These are phyloP conservation scores for Isotomurus palustris DNA, from an alignment of 2,888 invertebrate genomes.

Conservation along the genomic window DNA sequence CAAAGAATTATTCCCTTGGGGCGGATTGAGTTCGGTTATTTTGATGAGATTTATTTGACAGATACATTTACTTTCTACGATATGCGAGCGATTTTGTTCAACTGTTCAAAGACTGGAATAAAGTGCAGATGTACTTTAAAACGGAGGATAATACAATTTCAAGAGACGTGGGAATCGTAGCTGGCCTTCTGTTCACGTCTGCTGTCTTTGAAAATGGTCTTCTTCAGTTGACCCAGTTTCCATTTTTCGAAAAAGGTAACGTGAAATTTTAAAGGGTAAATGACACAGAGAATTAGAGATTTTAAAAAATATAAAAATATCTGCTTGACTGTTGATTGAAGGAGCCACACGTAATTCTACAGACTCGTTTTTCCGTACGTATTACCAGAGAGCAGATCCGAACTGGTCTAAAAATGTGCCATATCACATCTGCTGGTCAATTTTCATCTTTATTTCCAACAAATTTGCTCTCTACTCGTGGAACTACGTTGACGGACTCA, in stretches of 20 bases:
- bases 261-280: background rate
- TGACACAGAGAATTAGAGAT: too few species aligned
- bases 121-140: background rate
- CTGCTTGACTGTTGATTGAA: too few species aligned
- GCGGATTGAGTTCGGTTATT: background rate
- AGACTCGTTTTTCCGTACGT: background rate
- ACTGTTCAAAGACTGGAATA: background rate
- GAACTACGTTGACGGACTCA: background rate
- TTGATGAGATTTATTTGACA: background rate
- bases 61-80: background rate
- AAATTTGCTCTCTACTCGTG: background rate
- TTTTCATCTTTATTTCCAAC: background rate
- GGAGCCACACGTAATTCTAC: background rate
- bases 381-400: background rate
- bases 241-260: background rate
- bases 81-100: background rate
- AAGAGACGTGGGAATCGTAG: background rate
- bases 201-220: background rate
- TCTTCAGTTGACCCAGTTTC: background rate
- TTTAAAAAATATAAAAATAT: too few species aligned
- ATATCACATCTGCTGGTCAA: background rate
- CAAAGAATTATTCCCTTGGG: background rate
- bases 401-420: background rate
- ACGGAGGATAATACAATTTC: background rate
- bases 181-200: background rate